A percentile compares a stretch with the other conserved stretches of the same genome.
These are phyloP conservation scores for Drosophila ercepeae DNA, from an alignment of 1,140 invertebrate species.

Conservation along the genomic window DNA sequence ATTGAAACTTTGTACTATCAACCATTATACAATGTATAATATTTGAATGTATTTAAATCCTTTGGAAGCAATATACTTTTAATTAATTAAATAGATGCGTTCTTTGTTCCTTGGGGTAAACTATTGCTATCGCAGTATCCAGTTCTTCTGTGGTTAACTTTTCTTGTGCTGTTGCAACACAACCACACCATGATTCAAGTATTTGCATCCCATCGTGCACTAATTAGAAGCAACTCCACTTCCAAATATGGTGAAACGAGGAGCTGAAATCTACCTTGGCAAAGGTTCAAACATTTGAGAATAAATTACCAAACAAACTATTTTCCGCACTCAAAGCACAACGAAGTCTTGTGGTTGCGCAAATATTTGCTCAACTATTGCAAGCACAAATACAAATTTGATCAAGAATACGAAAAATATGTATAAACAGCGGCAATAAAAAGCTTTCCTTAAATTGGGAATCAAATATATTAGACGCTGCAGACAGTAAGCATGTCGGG, in stretches of 20 bases:
- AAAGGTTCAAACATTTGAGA: conserved; percentile 42
- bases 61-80: too few species aligned
- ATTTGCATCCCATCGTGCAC: conserved; percentile 27
- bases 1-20: too few species aligned
- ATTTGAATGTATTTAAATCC: too few species aligned
- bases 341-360: conserved; percentile 22
- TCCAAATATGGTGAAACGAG: conserved; percentile 1
- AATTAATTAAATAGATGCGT: too few species aligned
- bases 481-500: conserved; percentile 23
- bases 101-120: too few species aligned
- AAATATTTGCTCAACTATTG: conserved; percentile 30
- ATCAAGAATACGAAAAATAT: background rate
- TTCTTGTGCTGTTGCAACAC: conserved; percentile 23
- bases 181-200: background rate
- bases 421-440: background rate
- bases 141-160: conserved; percentile 43
- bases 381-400: background rate
- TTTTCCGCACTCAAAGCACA: conserved; percentile 27
- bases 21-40: too few species aligned
- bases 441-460: background rate
- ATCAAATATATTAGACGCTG: background rate
- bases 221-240: conserved; percentile 66
- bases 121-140: conserved; percentile 8
- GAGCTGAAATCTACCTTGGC: background rate
- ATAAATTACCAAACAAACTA: conserved; percentile 54